Evolutionary conservation across 2,797 vertebrate species (phyloP).

Genomic region (Paguma larvata): DNA sequence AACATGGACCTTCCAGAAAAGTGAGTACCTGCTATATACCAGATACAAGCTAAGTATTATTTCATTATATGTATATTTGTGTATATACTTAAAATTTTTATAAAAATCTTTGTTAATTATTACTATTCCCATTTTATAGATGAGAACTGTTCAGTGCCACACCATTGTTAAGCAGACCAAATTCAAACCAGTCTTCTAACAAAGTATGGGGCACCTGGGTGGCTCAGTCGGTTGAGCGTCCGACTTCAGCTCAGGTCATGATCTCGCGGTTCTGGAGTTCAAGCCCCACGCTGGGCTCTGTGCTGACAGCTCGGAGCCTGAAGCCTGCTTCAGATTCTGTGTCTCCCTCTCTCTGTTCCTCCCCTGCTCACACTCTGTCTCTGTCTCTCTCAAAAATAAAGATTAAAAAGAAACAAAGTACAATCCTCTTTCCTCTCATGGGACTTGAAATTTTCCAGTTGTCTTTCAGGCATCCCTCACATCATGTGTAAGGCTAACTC

Average conservation of each 20-base stretch:
- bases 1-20: constrained; percentile 9
- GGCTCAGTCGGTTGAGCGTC: too few relatives aligned
- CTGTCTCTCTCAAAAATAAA: too few relatives aligned
- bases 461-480: constrained; percentile 1
- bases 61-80: neutral
- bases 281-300: too few relatives aligned
- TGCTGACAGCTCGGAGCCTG: too few relatives aligned
- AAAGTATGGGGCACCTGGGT: neutral
- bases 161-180: constrained; percentile 14
- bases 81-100: neutral
- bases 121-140: constrained; percentile 5
- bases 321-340: too few relatives aligned
- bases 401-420: neutral
- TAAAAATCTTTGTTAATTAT: constrained; percentile 35
- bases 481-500: constrained; percentile 12
- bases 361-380: too few relatives aligned
- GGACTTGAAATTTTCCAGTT: neutral
- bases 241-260: too few relatives aligned
- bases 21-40: constrained; percentile 9
- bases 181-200: constrained; percentile 45
- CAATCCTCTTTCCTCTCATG: constrained; percentile 4
- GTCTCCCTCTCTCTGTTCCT: too few relatives aligned
- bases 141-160: neutral
- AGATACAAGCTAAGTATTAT: constrained; percentile 45
- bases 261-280: too few relatives aligned